Evolutionary conservation across 2,888 invertebrate species (phyloP), one percentile per base, ranked within the genome.

Genomic region (Mythimna albipuncta): DNA sequence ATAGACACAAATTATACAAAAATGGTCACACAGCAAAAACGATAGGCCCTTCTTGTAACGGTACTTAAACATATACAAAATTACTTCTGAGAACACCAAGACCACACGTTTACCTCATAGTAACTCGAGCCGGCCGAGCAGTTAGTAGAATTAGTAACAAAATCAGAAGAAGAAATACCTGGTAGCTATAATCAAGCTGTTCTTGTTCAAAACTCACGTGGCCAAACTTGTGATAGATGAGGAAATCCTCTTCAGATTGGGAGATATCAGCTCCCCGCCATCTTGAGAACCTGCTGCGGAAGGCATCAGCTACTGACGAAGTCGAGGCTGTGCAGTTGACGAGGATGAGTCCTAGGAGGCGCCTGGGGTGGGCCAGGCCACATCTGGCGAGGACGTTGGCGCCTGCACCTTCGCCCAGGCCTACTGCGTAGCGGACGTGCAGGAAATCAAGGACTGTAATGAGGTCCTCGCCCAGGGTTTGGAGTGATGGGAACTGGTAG

Each of bases 191-290:
- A 89, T 87, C 90, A 87, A 92, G 88, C 81, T 85, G 89, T 85
- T 92, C 92, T 83, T 81, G 87, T 84, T 81, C 84, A 85, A 88
- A 91, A 98, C 98, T 98, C 97, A 98, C 98, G 95, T 98, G 98
- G 93, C 99, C 99, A 94, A 99, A 99, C 97, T 98, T 98, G 94
- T 99, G 99, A 91, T 98, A 98, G 88, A 98, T 97, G 83, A 99
- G 97, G 93, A 98, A 99, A 88, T 98, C 98, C 94, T 98, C 98
- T 76, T 98, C 98, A 2, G 98, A 98, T 84, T 98, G 98, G 74
- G 98, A 98, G 94, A 99, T 98, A 90, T 98, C 98, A 47, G 98
- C 97, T 73, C 98, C 97, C 89, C 98, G 98, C 98, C 98, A 98
- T 88, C 98, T 97, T 80, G 98, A 98, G 91, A 98, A 97, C 97